Base-by-base conservation (phyloP, 2,113 vertebrate genomes). In the Macaca mulatta region DNA sequence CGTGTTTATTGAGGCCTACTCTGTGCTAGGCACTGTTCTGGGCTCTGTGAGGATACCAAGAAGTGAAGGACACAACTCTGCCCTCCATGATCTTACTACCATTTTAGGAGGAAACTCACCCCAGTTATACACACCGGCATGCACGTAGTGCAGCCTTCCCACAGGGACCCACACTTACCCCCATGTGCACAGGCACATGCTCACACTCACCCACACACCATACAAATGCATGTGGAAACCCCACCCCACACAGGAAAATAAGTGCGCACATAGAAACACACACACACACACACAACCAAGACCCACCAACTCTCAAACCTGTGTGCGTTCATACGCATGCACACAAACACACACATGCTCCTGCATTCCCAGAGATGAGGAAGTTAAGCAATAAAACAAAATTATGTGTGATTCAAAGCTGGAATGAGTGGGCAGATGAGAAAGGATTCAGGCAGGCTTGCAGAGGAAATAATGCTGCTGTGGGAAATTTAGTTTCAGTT, bases 91-190 rank as follows among this genome's bases (percentile, higher is more conserved):
- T 32, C 70, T 25, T 43, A 10, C 48, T n/a, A 5, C 67, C n/a
- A 30, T 9, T 10, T 14, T 10, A 77, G 45, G 25, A 87, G n/a
- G 12, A 57, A 50, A 74, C 27, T 59, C 64, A 43, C 13, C 16
- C 59, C 12, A 32, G 16, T 38, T 30, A 25, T 17, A 57, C 11
- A 10, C 4, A 67, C 0, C 0, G 23, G 8, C 3, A 13, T 2
- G 11, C 69, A 77, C 30, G 0, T 0, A 30, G 48, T 8, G 5
- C 55, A 48, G 78, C 20, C 57, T 79, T 59, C 25, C 9, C 35
- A 1, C 7, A 23, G 89, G 35, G 43, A 45, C 43, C 23, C 8
- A 61, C n/a, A 12, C 17, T 35, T 32, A 35, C 12, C 61, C 61
- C 12, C 8, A 2, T 18, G 52, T 55, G 52, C 52, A 55, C 52